Conservation (phyloP, 2,113 vertebrate species). For the Sceloporus tristichus region DNA sequence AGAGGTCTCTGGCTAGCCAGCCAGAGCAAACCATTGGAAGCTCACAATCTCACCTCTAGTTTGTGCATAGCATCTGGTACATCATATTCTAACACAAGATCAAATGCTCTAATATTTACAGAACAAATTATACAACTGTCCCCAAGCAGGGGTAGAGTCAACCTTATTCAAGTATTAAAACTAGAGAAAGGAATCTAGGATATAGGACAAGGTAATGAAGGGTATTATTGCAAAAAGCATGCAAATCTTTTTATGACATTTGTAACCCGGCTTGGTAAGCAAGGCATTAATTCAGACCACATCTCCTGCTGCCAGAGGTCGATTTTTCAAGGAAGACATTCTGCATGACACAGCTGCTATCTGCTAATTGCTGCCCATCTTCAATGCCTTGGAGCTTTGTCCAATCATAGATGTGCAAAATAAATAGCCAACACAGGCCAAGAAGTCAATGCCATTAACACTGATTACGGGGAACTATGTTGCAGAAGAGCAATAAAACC, state of each 20-base stretch:
- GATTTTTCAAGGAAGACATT: slow-evolving; percentile 12
- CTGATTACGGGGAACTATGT: background rate
- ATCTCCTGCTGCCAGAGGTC: slow-evolving; percentile 3
- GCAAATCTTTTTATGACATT: background rate
- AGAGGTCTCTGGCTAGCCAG: background rate
- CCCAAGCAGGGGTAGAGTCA: background rate
- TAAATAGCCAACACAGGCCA: slow-evolving; percentile 21
- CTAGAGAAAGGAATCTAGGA: background rate
- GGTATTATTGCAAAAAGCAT: background rate
- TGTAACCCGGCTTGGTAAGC: background rate
- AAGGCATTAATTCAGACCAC: slow-evolving; percentile 12
- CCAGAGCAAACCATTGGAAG: background rate
- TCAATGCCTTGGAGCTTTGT: slow-evolving; percentile 27
- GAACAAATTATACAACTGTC: background rate
- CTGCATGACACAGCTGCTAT: slow-evolving; percentile 15
- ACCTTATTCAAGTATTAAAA: background rate
- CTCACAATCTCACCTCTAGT: background rate
- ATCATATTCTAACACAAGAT: background rate
- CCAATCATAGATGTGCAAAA: slow-evolving; percentile 18
- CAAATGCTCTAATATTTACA: background rate
- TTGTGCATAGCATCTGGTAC: background rate
- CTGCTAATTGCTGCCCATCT: slow-evolving; percentile 34
- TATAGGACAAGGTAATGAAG: background rate
- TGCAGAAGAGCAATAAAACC: slow-evolving; percentile 22
- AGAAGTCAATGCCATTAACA: slow-evolving; percentile 30